phyloP scores from a whole-genome alignment of 1,140 invertebrate species.

The Sycobia sp. region DNA sequence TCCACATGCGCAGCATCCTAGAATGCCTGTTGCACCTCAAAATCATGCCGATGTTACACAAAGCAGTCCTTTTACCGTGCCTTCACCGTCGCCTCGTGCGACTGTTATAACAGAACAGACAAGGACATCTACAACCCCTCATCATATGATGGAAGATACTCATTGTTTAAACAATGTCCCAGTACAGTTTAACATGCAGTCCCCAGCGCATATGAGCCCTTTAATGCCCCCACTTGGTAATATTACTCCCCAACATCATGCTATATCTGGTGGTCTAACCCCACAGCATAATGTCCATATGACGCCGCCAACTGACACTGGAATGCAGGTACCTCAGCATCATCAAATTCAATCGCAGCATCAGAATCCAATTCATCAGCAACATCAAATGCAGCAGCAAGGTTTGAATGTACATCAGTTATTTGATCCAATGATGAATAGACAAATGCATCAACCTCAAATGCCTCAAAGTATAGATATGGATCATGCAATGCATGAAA shows the following conservation, averaged over 20 bases:
- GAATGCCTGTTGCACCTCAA: constrained; percentile 59
- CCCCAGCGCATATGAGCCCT: constrained; percentile 55
- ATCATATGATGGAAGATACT: constrained; percentile 61
- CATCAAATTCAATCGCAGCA: constrained; percentile 55
- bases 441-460: constrained; percentile 49
- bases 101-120: constrained; percentile 64
- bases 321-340: constrained; percentile 38
- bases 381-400: constrained; percentile 59
- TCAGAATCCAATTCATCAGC: constrained; percentile 50
- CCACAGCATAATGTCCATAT: constrained; percentile 52
- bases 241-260: constrained; percentile 48
- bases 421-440: constrained; percentile 54
- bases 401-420: constrained; percentile 49
- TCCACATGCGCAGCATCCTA: constrained; percentile 64
- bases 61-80: constrained; percentile 57
- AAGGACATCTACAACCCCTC: constrained; percentile 60
- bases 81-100: constrained; percentile 58
- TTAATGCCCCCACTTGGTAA: constrained; percentile 42
- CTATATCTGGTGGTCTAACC: constrained; percentile 42
- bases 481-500: constrained; percentile 43
- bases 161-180: constrained; percentile 62
- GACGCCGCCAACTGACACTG: constrained; percentile 52
- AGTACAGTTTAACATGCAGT: constrained; percentile 63
- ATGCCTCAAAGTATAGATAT: constrained; percentile 47
- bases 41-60: constrained; percentile 62